Percentiles rank a stretch among this genome's conserved stretches.
Conservation (phyloP, 2,113 vertebrate species). For the Peucedramus taeniatus region DNA sequence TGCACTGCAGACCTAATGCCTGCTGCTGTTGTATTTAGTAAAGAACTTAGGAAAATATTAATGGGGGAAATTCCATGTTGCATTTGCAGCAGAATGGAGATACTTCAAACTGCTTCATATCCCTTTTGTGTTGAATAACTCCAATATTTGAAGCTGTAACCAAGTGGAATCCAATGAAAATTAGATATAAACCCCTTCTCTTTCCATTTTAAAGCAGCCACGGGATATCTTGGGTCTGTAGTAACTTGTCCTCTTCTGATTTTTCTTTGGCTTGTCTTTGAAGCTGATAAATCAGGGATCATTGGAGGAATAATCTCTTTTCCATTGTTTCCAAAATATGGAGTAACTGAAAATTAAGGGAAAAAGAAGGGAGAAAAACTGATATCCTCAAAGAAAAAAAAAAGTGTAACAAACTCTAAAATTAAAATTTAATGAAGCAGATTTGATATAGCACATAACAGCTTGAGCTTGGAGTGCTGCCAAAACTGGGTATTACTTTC, state of each 20-base stretch:
- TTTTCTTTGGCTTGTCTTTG: background rate
- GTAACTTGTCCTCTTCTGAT: background rate
- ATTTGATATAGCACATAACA: background rate
- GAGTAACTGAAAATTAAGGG: background rate
- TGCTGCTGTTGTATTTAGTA: background rate
- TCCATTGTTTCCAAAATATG: background rate
- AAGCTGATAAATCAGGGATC: background rate
- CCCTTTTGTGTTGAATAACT: background rate
- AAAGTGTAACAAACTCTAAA: background rate
- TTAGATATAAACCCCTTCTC: background rate
- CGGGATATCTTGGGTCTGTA: background rate
- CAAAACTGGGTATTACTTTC: background rate
- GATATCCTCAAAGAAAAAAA: background rate
- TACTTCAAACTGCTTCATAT: background rate
- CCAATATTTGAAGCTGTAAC: background rate
- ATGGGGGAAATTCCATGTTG: background rate
- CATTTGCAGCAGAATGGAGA: background rate
- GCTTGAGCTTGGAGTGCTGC: background rate
- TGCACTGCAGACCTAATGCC: background rate
- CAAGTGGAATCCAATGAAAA: background rate
- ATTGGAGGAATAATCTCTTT: background rate
- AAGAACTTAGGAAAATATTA: background rate
- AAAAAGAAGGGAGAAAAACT: background rate
- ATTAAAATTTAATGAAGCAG: slow-evolving; percentile 6
- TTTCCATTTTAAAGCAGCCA: background rate